phyloP scores from a whole-genome alignment of 2,888 invertebrate species.

The Cheilosia pagana region DNA sequence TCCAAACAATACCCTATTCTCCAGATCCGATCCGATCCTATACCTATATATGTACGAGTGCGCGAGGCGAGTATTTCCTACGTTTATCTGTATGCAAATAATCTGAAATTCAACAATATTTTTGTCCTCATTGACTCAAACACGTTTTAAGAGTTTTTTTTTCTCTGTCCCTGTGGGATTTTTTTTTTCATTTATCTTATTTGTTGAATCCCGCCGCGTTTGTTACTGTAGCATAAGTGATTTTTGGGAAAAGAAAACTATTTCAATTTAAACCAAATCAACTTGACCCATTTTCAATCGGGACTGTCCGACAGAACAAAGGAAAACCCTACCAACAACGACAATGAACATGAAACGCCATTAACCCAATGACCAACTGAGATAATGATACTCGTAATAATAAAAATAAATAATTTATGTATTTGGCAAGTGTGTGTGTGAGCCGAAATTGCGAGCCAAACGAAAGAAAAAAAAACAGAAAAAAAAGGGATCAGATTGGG shows the following conservation, averaged over 20 bases:
- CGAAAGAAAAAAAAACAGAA: conserved; percentile 54
- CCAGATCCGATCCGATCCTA: conserved; percentile 34
- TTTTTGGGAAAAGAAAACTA: conserved; percentile 3
- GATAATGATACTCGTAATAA: conserved; percentile 63
- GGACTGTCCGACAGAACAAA: background rate
- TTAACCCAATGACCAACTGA: conserved; percentile 75
- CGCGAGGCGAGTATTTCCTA: conserved; percentile 5
- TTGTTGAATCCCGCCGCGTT: background rate
- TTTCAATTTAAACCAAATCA: conserved; percentile 62
- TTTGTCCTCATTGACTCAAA: conserved; percentile 22
- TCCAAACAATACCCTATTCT: conserved; percentile 19
- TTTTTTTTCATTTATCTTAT: background rate
- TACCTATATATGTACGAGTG: no score
- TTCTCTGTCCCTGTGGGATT: conserved; percentile 6
- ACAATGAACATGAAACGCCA: conserved; percentile 71
- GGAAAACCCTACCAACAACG: conserved; percentile 21
- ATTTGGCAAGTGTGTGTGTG: conserved; percentile 30
- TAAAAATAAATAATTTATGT: conserved; percentile 74
- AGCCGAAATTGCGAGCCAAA: conserved; percentile 51
- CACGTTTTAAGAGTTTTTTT: conserved; percentile 38
- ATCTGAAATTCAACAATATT: conserved; percentile 35
- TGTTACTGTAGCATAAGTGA: background rate
- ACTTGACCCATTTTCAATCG: conserved; percentile 59
- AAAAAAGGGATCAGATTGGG: conserved; percentile 42
- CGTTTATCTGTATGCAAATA: conserved; percentile 70